Evolutionary conservation across 2,797 vertebrate species (phyloP).

Genomic region (Gorsachius magnificus): DNA sequence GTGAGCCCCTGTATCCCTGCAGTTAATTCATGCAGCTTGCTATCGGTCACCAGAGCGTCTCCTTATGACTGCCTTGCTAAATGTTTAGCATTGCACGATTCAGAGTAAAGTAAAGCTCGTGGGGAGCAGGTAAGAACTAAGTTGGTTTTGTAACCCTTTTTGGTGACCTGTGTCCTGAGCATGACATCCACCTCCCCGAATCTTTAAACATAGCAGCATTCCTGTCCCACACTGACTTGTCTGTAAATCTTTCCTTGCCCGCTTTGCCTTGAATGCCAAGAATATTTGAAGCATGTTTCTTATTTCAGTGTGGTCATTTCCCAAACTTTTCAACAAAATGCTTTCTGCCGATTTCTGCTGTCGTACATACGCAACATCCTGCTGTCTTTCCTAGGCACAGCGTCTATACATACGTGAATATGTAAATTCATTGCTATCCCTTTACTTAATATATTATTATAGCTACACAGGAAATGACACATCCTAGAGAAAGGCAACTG

Average conservation of each 20-base stretch:
- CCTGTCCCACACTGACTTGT: neutral
- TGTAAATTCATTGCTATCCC: slow-evolving; percentile 1
- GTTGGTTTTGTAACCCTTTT: neutral
- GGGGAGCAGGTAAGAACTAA: slow-evolving; percentile 27
- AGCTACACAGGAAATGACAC: slow-evolving; percentile 62
- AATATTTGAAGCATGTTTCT: slow-evolving; percentile 15
- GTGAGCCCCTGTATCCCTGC: slow-evolving; percentile 15
- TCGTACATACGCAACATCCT: neutral
- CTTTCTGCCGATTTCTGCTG: neutral
- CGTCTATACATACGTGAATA: neutral
- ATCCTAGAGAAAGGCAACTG: slow-evolving; percentile 36
- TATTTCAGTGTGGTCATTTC: neutral
- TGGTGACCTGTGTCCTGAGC: slow-evolving; percentile 7
- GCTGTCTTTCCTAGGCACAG: neutral
- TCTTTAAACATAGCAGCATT: neutral
- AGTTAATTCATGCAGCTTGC: slow-evolving; percentile 17
- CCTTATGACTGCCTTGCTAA: neutral
- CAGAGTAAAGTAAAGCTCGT: neutral
- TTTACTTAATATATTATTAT: slow-evolving; percentile 23
- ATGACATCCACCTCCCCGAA: neutral
- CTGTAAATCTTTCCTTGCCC: neutral
- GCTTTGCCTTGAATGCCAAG: neutral
- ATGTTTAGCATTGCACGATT: neutral
- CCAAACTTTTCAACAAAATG: neutral
- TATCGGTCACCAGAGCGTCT: neutral